Evolutionary conservation across 2,797 vertebrate genomes (phyloP).

Genomic region (Megalops cyprinoides): DNA sequence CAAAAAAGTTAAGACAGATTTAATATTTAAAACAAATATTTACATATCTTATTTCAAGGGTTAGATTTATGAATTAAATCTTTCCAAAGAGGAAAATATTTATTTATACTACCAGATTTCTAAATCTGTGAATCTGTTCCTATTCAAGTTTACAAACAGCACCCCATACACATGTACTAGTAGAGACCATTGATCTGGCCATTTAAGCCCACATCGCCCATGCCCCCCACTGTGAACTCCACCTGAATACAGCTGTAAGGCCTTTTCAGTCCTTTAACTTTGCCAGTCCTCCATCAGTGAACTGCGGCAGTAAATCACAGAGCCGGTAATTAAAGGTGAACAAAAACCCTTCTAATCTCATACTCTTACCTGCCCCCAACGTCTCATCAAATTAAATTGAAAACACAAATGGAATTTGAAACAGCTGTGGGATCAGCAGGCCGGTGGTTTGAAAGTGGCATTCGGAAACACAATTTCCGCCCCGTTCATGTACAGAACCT

Average conservation of each 20-base stretch:
- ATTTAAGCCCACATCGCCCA: slow-evolving; percentile 92
- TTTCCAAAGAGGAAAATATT: too few species aligned
- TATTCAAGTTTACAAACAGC: too few species aligned
- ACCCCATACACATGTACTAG: background rate
- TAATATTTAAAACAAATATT: too few species aligned
- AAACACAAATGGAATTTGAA: slow-evolving; percentile 72
- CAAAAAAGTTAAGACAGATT: too few species aligned
- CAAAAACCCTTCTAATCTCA: slow-evolving; percentile 57
- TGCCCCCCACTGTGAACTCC: slow-evolving; percentile 91
- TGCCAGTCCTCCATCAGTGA: slow-evolving; percentile 93
- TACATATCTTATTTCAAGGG: too few species aligned
- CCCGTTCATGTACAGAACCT: slow-evolving; percentile 65
- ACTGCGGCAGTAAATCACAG: slow-evolving; percentile 84
- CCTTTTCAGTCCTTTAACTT: slow-evolving; percentile 92
- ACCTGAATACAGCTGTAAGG: slow-evolving; percentile 93
- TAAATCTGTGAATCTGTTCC: too few species aligned
- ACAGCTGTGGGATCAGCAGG: slow-evolving; percentile 77
- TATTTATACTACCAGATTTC: too few species aligned
- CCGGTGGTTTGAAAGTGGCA: slow-evolving; percentile 59
- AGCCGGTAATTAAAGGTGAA: slow-evolving; percentile 68
- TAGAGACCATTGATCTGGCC: slow-evolving; percentile 43
- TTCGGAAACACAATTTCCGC: slow-evolving; percentile 78
- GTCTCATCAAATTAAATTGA: slow-evolving; percentile 64
- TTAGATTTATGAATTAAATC: too few species aligned
- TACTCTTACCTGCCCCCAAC: slow-evolving; percentile 70